phyloP scores from a whole-genome alignment of 2,888 invertebrate species.

The Drosophila seclusa region DNA sequence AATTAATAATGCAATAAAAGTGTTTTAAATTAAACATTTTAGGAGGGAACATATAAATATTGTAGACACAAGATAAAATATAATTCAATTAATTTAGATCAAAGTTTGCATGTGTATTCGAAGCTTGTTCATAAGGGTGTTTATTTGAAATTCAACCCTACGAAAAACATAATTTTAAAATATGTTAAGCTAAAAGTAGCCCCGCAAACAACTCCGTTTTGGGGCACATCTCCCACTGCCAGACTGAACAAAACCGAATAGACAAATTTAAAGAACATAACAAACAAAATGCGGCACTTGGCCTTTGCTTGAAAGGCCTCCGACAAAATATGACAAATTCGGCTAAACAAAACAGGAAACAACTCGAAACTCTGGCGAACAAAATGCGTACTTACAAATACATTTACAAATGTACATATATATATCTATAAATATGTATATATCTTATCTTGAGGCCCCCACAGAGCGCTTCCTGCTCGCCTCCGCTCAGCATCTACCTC shows the following conservation, averaged over 20 bases:
- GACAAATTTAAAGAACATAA: conserved; percentile 57
- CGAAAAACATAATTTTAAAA: neutral
- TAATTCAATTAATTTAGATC: neutral
- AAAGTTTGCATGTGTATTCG: neutral
- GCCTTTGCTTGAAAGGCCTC: conserved; percentile 58
- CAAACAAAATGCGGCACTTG: conserved; percentile 61
- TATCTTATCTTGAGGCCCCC: conserved; percentile 49
- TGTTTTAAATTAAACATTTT: neutral
- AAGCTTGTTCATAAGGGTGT: neutral
- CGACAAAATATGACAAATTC: conserved; percentile 79
- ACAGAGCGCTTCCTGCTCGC: conserved; percentile 36
- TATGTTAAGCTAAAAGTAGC: neutral
- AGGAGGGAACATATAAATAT: neutral
- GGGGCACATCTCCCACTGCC: neutral
- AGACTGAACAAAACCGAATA: conserved; percentile 21
- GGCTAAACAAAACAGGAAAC: conserved; percentile 75
- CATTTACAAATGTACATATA: conserved; percentile 11
- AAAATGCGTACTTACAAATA: conserved; percentile 53
- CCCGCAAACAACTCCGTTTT: neutral
- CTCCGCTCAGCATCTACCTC: neutral
- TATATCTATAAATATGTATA: conserved; percentile 26
- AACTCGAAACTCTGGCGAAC: conserved; percentile 52
- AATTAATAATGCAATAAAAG: neutral
- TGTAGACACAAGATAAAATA: neutral
- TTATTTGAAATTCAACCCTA: neutral